Evolutionary conservation across 1,140 invertebrate genomes (phyloP).

Genomic region (Lepidurus packardi): DNA sequence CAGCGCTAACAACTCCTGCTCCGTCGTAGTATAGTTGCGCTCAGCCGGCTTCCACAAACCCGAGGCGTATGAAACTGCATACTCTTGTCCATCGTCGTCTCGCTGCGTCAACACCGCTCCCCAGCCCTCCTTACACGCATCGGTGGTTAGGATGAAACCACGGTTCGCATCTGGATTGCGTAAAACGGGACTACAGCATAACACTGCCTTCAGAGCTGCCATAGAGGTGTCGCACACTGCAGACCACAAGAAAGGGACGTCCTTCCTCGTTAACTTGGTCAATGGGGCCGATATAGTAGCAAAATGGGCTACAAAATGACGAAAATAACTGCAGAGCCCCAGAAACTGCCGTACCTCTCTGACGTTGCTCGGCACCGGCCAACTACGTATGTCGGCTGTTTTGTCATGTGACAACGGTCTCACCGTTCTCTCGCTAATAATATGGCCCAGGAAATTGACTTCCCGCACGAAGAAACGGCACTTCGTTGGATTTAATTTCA

Average conservation of each 20-base stretch:
- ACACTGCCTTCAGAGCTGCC: constrained; percentile 35
- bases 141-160: not conserved
- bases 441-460: constrained; percentile 39
- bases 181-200: constrained; percentile 37
- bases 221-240: constrained; percentile 23
- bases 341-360: constrained; percentile 32
- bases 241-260: constrained; percentile 12
- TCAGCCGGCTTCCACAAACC: constrained; percentile 45
- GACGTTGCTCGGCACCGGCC: not conserved
- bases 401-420: constrained; percentile 42
- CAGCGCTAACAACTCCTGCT: constrained; percentile 51
- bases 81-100: constrained; percentile 39
- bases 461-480: constrained; percentile 38
- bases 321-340: constrained; percentile 30
- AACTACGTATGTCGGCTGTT: constrained; percentile 31
- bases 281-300: constrained; percentile 36
- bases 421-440: constrained; percentile 41
- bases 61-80: constrained; percentile 46
- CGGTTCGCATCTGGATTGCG: constrained; percentile 35
- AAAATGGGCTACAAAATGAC: constrained; percentile 38
- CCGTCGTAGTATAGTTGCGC: constrained; percentile 45
- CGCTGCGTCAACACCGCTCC: constrained; percentile 39
- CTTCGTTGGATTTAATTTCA: constrained; percentile 42
- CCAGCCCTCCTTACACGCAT: constrained; percentile 31
- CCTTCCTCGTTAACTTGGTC: constrained; percentile 35